A percentile compares a stretch with the other conserved stretches of the same genome.
Evolutionary conservation across 2,797 vertebrate species (phyloP).

Genomic region (Poliocrania exsul): DNA sequence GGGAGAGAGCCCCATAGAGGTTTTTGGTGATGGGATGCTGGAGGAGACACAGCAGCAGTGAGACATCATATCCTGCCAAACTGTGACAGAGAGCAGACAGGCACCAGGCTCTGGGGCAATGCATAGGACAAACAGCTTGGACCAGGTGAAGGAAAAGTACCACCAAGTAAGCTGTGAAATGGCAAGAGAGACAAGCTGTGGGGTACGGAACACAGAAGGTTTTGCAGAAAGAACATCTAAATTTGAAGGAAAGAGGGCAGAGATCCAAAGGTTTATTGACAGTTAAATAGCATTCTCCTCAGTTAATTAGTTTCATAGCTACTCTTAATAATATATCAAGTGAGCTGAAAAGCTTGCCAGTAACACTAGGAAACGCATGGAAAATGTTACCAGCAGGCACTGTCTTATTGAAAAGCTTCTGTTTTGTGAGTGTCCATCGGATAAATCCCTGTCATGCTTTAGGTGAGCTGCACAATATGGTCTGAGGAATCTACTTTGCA

Average conservation of each 20-base stretch:
- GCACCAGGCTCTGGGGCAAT: not conserved
- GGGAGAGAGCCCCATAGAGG: not conserved
- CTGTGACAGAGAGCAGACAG: not conserved
- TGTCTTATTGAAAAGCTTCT: not conserved
- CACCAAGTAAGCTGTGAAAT: not conserved
- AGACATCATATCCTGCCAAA: not conserved
- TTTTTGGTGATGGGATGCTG: not conserved
- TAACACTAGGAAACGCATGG: not conserved
- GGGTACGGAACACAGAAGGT: not conserved
- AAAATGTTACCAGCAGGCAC: not conserved
- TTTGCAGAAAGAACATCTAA: constrained; percentile 12
- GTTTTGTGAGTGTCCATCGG: not conserved
- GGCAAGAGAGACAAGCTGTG: not conserved
- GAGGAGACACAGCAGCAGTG: not conserved
- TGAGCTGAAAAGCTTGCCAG: not conserved
- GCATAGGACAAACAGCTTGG: not conserved
- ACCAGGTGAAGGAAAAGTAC: not conserved
- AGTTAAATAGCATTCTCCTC: constrained; percentile 57
- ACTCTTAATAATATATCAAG: constrained; percentile 44
- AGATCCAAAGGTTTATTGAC: constrained; percentile 59
- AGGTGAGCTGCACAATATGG: not conserved
- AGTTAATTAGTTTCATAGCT: constrained; percentile 66
- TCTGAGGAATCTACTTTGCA: not conserved
- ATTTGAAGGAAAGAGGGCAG: constrained; percentile 32
- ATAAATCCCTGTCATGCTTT: not conserved